Percentiles rank a stretch among this genome's conserved stretches.
Evolutionary conservation across 2,113 vertebrate species (phyloP).

Genomic region (Hemichromis elongatus): DNA sequence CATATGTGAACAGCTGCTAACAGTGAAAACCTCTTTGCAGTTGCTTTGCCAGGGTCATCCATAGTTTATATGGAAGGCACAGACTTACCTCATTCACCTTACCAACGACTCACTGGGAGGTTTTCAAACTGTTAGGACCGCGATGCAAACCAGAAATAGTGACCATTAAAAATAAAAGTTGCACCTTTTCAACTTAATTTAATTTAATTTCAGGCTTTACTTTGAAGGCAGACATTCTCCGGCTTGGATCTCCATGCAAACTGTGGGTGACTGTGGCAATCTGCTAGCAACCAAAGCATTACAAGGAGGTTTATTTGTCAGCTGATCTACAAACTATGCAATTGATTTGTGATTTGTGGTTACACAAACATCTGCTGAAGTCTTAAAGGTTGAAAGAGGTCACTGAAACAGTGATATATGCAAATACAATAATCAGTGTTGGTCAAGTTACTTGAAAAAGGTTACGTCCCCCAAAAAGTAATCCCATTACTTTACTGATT

Average conservation of each 20-base stretch:
- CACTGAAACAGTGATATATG: neutral
- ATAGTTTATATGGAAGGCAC: neutral
- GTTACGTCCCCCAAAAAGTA: too few species aligned
- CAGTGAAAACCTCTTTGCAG: too few species aligned
- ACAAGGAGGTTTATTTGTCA: neutral
- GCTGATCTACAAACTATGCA: neutral
- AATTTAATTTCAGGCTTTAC: neutral
- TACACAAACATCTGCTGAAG: neutral
- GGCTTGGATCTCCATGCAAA: neutral
- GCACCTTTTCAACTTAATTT: neutral
- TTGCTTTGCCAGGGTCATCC: neutral
- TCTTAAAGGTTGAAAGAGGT: neutral
- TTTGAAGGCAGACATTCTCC: neutral
- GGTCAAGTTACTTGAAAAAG: too few species aligned
- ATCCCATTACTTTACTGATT: too few species aligned
- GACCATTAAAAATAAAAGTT: neutral
- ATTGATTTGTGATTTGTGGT: neutral
- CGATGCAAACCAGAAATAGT: neutral
- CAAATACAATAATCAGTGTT: too few species aligned
- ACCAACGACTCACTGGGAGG: neutral
- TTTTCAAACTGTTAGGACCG: neutral
- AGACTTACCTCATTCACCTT: neutral
- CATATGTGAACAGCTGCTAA: neutral
- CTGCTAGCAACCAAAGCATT: neutral
- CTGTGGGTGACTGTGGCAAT: neutral